Evolutionary conservation across 2,113 vertebrate species (phyloP), one percentile per base, ranked within the genome.

Genomic region (Pituophis catenifer): DNA sequence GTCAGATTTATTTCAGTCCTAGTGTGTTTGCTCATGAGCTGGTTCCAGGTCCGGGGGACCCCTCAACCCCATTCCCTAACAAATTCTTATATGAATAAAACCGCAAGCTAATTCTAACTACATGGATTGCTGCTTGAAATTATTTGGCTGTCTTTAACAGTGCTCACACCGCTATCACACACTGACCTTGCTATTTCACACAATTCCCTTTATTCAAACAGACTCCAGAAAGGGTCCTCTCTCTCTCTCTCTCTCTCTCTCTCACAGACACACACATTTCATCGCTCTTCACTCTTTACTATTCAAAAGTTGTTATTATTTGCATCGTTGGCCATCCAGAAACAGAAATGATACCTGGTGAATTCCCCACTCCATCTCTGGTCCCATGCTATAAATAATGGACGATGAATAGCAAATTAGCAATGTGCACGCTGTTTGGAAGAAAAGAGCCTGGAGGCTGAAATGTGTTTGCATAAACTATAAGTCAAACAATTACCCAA

Each of bases 401-500:
- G 52, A 9, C 58, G 29, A 93, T 52, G 75, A 95, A 94, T 88
- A 94, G 93, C 59, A 48, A 65, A 58, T 29, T 93, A 65, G 62
- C 86, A 88, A 91, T 93, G 23, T 53, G 94, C 93, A 93, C 21
- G 89, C 89, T 0, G 62, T 26, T 55, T 52, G 15, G 94, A 85
- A 2, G 81, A 52, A 85, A 93, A 81, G 24, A 19, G 50, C 55
- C 0, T 62, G 12, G 62, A 92, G 0, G 7, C 87, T 95, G 59
- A 92, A 95, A 94, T 50, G 13, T 86, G 7, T 93, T 96, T 94
- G 92, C 52, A 89, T 33, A 94, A 95, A 94, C 7, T 91, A 21
- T 53, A 93, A 70, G n/a, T n/a, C 94, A 93, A 96, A 94, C 59
- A 94, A 95, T 90, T 93, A 58, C 89, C 50, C 26, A 70, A 58